phyloP scores from a whole-genome alignment of 2,113 vertebrate species.

The Sylvilagus bachmani region DNA sequence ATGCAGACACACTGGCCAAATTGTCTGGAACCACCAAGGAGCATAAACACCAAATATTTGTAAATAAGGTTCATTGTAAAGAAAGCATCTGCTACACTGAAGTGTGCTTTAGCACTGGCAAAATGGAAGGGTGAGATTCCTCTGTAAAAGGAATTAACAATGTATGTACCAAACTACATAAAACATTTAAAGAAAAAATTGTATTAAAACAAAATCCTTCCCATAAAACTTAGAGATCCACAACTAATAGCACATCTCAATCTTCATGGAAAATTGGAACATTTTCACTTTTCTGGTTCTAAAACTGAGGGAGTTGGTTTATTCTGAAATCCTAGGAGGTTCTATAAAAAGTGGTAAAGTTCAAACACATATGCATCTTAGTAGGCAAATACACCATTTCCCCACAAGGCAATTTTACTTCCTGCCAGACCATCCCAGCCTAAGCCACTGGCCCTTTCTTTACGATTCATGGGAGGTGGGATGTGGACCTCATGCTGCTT shows the following conservation, averaged over 20 bases:
- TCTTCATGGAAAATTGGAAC: not conserved
- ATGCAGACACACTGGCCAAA: conserved; percentile 65
- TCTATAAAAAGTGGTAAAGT: not conserved
- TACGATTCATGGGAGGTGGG: not conserved
- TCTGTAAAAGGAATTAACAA: conserved; percentile 73
- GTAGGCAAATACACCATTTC: not conserved
- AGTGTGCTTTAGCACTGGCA: conserved; percentile 57
- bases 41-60: conserved; percentile 54
- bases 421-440: not conserved
- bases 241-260: conserved; percentile 16
- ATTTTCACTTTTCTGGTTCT: not conserved
- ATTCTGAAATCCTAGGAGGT: not conserved
- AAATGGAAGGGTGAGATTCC: conserved; percentile 36
- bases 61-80: conserved; percentile 72
- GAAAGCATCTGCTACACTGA: conserved; percentile 71
- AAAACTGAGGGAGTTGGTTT: not conserved
- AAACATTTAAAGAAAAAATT: conserved; percentile 80
- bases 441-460: not conserved
- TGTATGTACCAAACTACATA: conserved; percentile 71
- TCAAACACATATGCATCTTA: not conserved
- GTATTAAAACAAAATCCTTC: conserved; percentile 75
- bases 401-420: not conserved
- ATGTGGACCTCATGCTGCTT: not conserved
- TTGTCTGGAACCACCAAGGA: conserved; percentile 69
- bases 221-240: conserved; percentile 68